Base-by-base conservation (phyloP, 1,140 invertebrate genomes). In the Vollenhovia emeryi region DNA sequence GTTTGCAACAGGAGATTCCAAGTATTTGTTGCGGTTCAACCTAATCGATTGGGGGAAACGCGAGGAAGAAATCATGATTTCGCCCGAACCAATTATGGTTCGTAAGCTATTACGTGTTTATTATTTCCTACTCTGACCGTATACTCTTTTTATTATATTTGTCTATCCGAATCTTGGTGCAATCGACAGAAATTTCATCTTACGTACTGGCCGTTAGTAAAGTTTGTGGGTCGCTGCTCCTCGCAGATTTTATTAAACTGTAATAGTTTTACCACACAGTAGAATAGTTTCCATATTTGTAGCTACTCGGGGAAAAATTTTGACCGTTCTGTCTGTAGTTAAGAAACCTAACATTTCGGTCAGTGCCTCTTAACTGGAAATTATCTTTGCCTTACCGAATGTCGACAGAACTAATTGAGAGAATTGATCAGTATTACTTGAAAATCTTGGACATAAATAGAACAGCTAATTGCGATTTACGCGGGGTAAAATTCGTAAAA, bases 11-110 rank as follows among this genome's bases (percentile, higher is more conserved):
- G 27, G 36, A 8, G 48, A 82, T 82, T 82, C 78, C 78, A 11
- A 57, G 78, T 82, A 82, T 82, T 82, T 33, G 66, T 73, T 59
- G 78, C 40, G 36, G 66, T 71, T 43, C 3, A 48, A 18, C 13
- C 50, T 57, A 71, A 73, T 82, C 78, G 78, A 82, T 82, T 40
- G 27, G 7, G 21, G 66, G 24, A 45, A 71, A 71, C 66, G 36
- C 27, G 78, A 45, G 78, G 78, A 33, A 50, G 52, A 57, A 45
- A 45, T 33, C 43, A 84, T 62, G 24, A 48, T 21, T 84, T 76
- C 45, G 21, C 30, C n/a, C 50, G 78, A 82, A 79, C 7, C 50
- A 79, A 85, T 83, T 76, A 84, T 30, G 66, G 50, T 24, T 45
- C 7, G 50, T 33, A 21, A 45, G 50, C 78, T 59, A 71, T 71